A percentile compares a stretch with the other conserved stretches of the same genome.
Conservation (phyloP, 2,113 vertebrate genomes). For the Calidris pugnax region DNA sequence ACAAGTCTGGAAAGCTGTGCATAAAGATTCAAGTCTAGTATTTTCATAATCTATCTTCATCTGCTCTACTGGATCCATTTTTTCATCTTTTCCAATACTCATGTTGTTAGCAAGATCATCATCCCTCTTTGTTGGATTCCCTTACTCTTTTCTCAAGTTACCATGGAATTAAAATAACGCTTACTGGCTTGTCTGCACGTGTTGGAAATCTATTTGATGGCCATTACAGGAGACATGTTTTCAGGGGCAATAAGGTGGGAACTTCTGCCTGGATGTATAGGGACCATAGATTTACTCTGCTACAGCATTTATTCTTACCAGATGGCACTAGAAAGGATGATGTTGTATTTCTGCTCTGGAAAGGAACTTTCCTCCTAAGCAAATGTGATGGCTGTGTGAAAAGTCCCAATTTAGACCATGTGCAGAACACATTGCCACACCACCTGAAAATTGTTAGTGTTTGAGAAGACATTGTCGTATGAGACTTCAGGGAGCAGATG, state of each 20-base stretch:
- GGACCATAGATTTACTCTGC: neutral
- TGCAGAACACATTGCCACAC: slow-evolving; percentile 8
- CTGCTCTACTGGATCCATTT: neutral
- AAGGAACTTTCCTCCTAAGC: neutral
- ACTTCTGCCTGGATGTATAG: neutral
- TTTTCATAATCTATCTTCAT: neutral
- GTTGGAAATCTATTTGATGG: neutral
- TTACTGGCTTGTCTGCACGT: neutral
- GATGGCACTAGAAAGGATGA: neutral
- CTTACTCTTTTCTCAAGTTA: neutral
- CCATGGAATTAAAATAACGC: neutral
- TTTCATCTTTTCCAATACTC: neutral
- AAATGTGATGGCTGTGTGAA: slow-evolving; percentile 15
- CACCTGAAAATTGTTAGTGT: neutral
- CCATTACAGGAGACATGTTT: neutral
- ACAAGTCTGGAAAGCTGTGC: neutral
- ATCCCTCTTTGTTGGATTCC: neutral
- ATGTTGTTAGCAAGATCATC: neutral
- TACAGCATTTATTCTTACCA: slow-evolving; percentile 1
- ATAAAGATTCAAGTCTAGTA: neutral
- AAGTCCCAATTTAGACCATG: neutral
- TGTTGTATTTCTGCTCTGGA: neutral
- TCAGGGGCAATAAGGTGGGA: slow-evolving; percentile 23
- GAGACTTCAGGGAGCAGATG: neutral
- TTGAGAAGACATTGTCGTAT: neutral